These are phyloP conservation scores for Microhierax caerulescens DNA, from an alignment of 2,797 vertebrate species.

Conservation along the genomic window DNA sequence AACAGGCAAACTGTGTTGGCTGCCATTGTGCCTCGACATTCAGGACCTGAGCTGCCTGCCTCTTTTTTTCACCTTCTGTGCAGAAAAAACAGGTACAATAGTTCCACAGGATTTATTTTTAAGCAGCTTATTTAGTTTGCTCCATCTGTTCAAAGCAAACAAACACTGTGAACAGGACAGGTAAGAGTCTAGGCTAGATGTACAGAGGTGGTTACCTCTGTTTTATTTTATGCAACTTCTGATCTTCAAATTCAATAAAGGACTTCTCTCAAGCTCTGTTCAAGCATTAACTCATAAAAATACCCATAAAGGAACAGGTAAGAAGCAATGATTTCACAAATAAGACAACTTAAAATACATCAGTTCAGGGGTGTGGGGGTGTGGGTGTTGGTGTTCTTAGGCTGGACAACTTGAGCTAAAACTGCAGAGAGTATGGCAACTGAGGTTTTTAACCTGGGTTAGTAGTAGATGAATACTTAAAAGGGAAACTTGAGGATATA, in stretches of 20 bases:
- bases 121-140: background rate
- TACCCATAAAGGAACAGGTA: background rate
- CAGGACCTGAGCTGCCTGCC: background rate
- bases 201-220: background rate
- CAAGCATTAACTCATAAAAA: background rate
- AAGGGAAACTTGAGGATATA: background rate
- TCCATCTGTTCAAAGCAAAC: slow-evolving; percentile 25
- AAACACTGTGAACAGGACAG: background rate
- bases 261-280: background rate
- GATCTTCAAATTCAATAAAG: background rate
- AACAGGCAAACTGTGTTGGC: background rate
- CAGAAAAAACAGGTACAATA: background rate
- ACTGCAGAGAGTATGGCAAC: background rate
- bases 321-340: background rate
- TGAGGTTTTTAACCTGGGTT: background rate
- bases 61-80: background rate
- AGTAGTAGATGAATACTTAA: background rate
- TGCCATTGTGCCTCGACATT: background rate
- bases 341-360: background rate
- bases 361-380: background rate
- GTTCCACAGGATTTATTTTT: background rate
- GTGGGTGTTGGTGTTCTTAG: background rate
- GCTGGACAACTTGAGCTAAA: background rate
- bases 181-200: background rate
- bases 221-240: background rate